phyloP scores from a whole-genome alignment of 2,797 vertebrate genomes.

The Peromyscus eremicus region DNA sequence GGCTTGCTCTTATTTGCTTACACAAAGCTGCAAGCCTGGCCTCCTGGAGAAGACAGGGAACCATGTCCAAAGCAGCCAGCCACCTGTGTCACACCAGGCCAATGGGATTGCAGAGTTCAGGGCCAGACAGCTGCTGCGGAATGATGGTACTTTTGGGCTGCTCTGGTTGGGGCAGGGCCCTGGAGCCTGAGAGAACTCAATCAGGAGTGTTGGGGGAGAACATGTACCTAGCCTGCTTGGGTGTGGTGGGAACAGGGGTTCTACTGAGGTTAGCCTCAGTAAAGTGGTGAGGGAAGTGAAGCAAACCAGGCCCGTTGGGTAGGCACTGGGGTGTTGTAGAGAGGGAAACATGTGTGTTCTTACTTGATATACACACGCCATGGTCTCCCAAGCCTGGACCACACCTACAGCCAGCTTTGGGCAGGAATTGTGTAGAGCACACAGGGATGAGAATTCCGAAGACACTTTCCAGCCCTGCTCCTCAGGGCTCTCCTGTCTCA shows the following conservation, averaged over 20 bases:
- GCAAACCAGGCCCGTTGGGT: too few relatives aligned
- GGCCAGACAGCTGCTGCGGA: neutral
- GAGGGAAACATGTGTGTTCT: rapidly evolving
- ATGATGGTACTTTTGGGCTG: neutral
- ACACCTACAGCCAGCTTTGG: neutral
- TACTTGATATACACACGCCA: neutral
- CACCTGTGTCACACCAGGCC: neutral
- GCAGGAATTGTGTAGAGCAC: neutral
- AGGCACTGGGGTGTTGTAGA: neutral
- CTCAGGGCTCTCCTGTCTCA: neutral
- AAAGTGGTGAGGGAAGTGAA: rapidly evolving
- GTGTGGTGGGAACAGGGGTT: neutral
- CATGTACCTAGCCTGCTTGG: neutral
- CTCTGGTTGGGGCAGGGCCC: neutral
- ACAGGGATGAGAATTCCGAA: neutral
- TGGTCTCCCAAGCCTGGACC: neutral
- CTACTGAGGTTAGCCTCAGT: neutral
- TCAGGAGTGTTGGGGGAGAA: neutral
- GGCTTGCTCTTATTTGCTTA: neutral
- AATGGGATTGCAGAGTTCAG: rapidly evolving
- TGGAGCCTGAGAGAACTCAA: neutral
- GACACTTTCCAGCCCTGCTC: neutral
- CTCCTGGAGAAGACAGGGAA: neutral
- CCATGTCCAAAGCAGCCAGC: neutral
- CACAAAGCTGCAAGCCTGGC: neutral